phyloP scores from a whole-genome alignment of 2,888 invertebrate species.

The Synergus gifuensis region DNA sequence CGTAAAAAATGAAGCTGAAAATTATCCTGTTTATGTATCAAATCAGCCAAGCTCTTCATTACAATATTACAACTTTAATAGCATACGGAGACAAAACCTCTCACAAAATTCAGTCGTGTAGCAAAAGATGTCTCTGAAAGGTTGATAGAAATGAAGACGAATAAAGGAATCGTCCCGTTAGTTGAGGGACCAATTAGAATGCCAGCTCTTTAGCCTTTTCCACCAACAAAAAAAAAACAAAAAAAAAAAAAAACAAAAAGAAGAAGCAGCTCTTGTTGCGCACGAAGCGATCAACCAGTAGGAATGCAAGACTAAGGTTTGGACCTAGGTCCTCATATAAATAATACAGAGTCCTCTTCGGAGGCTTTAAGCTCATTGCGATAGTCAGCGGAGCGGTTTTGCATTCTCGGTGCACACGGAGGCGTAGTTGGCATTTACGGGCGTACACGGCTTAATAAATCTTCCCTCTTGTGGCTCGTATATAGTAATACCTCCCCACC shows the following conservation, averaged over 20 bases:
- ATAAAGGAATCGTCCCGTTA: conserved; percentile 12
- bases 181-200: conserved; percentile 38
- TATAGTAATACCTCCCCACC: background rate
- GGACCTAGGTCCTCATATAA: conserved; percentile 28
- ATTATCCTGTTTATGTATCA: background rate
- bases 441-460: conserved; percentile 45
- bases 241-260: background rate
- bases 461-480: conserved; percentile 20
- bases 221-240: background rate
- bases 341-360: conserved; percentile 25
- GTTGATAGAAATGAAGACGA: conserved; percentile 14
- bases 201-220: conserved; percentile 33
- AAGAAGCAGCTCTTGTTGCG: conserved; percentile 20
- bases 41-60: background rate
- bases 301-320: conserved; percentile 9
- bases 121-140: conserved; percentile 34
- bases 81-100: background rate
- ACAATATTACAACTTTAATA: background rate
- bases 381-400: conserved; percentile 34
- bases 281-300: conserved; percentile 25
- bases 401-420: conserved; percentile 32
- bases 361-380: conserved; percentile 38
- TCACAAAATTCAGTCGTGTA: background rate
- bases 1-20: background rate
- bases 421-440: conserved; percentile 40